These are phyloP conservation scores for Emydoidea blandingii DNA, from an alignment of 2,797 vertebrate species.

Conservation along the genomic window DNA sequence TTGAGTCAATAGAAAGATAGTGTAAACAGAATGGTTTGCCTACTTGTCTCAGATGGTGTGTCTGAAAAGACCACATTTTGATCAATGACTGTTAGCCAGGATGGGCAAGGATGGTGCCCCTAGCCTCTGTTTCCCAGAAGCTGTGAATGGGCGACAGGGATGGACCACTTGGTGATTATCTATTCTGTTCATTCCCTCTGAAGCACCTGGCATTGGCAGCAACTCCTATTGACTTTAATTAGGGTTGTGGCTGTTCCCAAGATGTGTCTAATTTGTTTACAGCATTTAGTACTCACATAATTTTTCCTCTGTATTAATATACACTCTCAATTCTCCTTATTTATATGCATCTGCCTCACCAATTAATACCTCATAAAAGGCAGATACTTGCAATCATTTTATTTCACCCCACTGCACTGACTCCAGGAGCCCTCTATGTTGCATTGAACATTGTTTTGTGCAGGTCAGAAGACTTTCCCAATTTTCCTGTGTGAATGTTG, in stretches of 20 bases:
- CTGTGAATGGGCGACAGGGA: too few species aligned
- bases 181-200: too few species aligned
- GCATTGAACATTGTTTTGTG: not conserved
- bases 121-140: too few species aligned
- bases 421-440: not conserved
- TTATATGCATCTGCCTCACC: not conserved
- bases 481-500: not conserved
- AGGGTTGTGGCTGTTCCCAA: not conserved
- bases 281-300: not conserved
- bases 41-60: not conserved
- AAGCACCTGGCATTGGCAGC: too few species aligned
- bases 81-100: not conserved
- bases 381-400: not conserved
- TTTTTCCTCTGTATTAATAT: not conserved
- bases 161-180: too few species aligned
- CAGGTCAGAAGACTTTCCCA: not conserved
- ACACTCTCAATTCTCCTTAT: not conserved
- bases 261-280: not conserved
- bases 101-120: too few species aligned
- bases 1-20: not conserved
- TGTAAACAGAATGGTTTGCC: not conserved
- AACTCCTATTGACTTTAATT: not conserved
- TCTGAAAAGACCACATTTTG: not conserved
- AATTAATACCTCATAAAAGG: not conserved
- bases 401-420: not conserved